These are phyloP conservation scores for Melanotaenia pygmaea DNA, from an alignment of 2,797 vertebrate species.

Conservation along the genomic window DNA sequence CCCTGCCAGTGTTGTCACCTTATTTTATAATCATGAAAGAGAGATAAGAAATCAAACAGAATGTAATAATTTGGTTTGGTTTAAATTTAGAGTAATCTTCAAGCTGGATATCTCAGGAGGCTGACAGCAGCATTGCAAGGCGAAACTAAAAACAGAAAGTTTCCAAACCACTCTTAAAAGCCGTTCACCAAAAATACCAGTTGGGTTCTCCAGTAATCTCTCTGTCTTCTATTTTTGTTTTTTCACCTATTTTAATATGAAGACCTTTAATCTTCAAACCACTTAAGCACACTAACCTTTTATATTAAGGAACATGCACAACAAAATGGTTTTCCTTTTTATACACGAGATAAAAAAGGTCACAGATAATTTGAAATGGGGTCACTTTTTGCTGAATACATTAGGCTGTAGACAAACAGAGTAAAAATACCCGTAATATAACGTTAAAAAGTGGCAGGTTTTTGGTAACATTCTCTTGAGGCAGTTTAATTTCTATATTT, in stretches of 20 bases:
- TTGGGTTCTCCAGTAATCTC: background rate
- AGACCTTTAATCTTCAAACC: constrained; percentile 25
- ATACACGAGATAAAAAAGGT: constrained; percentile 11
- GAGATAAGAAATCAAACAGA: constrained; percentile 4
- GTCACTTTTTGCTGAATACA: constrained; percentile 23
- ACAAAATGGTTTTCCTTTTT: constrained; percentile 20
- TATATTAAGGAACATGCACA: constrained; percentile 3
- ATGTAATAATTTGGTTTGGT: background rate
- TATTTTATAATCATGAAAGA: constrained; percentile 23
- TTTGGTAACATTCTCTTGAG: constrained; percentile 15
- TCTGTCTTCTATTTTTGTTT: constrained; percentile 12
- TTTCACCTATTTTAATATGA: background rate
- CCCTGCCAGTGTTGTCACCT: constrained; percentile 4
- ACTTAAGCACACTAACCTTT: constrained; percentile 15
- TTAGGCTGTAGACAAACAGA: background rate
- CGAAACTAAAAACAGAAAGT: too few relatives aligned
- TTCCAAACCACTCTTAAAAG: too few relatives aligned
- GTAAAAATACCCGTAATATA: background rate
- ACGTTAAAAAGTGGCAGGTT: background rate
- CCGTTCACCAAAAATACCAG: background rate
- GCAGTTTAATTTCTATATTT: background rate
- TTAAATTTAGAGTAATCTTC: constrained; percentile 19
- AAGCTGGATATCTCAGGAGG: constrained; percentile 4
- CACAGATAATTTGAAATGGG: constrained; percentile 18
- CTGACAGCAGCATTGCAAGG: background rate